Evolutionary conservation across 2,797 vertebrate species (phyloP).

Genomic region (Gymnopithys bicolor): DNA sequence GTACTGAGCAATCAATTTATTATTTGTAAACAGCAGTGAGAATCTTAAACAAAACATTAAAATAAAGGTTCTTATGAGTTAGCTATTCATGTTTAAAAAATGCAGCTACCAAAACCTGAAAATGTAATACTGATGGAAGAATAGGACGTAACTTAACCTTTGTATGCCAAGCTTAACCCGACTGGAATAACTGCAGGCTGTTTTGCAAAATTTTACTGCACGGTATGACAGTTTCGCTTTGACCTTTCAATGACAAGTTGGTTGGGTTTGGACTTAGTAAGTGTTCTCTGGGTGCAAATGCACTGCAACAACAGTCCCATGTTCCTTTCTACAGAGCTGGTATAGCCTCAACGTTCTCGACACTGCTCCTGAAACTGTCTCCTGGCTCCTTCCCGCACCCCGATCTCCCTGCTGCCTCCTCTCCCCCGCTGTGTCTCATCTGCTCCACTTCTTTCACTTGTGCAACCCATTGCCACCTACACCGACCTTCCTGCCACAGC

Average conservation of each 20-base stretch:
- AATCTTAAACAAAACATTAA: neutral
- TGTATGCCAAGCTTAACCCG: neutral
- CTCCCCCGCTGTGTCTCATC: rapidly evolving
- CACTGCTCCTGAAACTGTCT: neutral
- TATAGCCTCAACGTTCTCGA: rapidly evolving
- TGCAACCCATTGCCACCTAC: rapidly evolving
- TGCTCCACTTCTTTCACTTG: neutral
- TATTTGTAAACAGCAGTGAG: neutral
- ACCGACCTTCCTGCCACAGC: too few species aligned
- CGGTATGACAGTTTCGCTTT: neutral
- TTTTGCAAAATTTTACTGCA: slow-evolving; percentile 9
- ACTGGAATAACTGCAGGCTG: neutral
- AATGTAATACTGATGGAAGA: neutral
- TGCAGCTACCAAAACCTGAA: neutral
- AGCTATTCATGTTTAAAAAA: neutral
- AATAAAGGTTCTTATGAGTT: neutral
- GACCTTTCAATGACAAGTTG: neutral
- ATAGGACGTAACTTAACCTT: neutral
- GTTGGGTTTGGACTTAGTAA: too few species aligned
- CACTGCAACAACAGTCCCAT: neutral
- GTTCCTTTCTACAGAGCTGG: rapidly evolving
- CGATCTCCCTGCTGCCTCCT: rapidly evolving
- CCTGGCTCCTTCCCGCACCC: neutral
- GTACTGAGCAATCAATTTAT: neutral
- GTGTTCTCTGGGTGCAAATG: rapidly evolving